A percentile compares a stretch with the other conserved stretches of the same genome.
Evolutionary conservation across 2,888 invertebrate genomes (phyloP).

Genomic region (Aleiodes leptofemur): DNA sequence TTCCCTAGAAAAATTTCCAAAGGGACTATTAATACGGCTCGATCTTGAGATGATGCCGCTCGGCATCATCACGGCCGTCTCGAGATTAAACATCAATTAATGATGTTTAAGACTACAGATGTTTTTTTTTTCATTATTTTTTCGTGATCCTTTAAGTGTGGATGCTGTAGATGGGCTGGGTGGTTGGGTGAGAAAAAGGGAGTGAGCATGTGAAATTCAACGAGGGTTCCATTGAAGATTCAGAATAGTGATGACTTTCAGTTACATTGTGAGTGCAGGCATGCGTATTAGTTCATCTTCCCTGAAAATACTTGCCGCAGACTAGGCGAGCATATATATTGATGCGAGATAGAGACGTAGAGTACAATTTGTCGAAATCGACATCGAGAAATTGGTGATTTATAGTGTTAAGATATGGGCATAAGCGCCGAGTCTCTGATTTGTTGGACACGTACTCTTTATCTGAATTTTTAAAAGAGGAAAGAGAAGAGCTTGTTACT

Average conservation of each 20-base stretch:
- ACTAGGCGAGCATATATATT: conserved; percentile 99
- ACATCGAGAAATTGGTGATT: conserved; percentile 98
- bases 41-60: too few species aligned
- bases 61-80: too few species aligned
- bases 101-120: too few species aligned
- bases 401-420: conserved; percentile 98
- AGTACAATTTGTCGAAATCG: conserved; percentile 99
- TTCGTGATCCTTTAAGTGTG: too few species aligned
- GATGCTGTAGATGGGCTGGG: too few species aligned
- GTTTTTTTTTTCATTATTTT: too few species aligned
- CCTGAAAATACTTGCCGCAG: conserved; percentile 99
- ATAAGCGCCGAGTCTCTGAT: conserved; percentile 78
- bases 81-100: too few species aligned
- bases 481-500: neutral
- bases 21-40: too few species aligned
- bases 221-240: conserved; percentile 83
- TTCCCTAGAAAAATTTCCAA: too few species aligned
- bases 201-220: too few species aligned
- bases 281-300: conserved; percentile 97
- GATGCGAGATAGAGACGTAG: conserved; percentile 97
- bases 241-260: conserved; percentile 95
- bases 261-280: conserved; percentile 99
- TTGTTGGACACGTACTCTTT: conserved; percentile 41
- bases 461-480: conserved; percentile 38
- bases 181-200: too few species aligned